Percentiles rank a stretch among this genome's conserved stretches.
Evolutionary conservation across 2,113 vertebrate genomes (phyloP).

Genomic region (Equus przewalskii): DNA sequence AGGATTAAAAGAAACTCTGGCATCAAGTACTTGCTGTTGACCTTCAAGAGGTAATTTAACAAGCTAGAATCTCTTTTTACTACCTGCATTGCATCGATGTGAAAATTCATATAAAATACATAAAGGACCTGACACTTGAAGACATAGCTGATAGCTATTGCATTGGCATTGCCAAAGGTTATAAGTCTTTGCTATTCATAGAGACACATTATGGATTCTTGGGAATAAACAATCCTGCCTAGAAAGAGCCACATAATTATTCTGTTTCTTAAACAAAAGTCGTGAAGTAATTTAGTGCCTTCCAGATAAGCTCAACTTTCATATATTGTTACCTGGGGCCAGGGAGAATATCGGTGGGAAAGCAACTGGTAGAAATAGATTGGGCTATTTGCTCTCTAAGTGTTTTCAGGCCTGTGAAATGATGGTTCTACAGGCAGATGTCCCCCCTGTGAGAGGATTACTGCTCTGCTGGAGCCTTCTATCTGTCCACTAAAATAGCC

Average conservation of each 20-base stretch:
- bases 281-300: conserved; percentile 53
- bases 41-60: background rate
- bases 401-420: background rate
- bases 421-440: background rate
- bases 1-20: background rate
- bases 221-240: conserved; percentile 30
- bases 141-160: background rate
- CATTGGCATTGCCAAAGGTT: background rate
- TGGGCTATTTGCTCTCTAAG: conserved; percentile 40
- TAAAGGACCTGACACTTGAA: background rate
- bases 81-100: background rate
- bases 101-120: conserved; percentile 6
- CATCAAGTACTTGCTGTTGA: background rate
- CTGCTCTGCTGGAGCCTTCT: background rate
- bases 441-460: background rate
- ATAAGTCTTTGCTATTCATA: background rate
- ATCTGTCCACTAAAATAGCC: background rate
- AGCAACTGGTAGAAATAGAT: conserved; percentile 57
- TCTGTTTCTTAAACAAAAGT: conserved; percentile 48
- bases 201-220: conserved; percentile 23
- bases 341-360: background rate
- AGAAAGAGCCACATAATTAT: conserved; percentile 44
- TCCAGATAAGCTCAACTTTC: conserved; percentile 62
- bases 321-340: conserved; percentile 41
- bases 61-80: background rate